A percentile compares a stretch with the other conserved stretches of the same genome.
Evolutionary conservation across 2,797 vertebrate genomes (phyloP).

Genomic region (Sylvilagus floridanus): DNA sequence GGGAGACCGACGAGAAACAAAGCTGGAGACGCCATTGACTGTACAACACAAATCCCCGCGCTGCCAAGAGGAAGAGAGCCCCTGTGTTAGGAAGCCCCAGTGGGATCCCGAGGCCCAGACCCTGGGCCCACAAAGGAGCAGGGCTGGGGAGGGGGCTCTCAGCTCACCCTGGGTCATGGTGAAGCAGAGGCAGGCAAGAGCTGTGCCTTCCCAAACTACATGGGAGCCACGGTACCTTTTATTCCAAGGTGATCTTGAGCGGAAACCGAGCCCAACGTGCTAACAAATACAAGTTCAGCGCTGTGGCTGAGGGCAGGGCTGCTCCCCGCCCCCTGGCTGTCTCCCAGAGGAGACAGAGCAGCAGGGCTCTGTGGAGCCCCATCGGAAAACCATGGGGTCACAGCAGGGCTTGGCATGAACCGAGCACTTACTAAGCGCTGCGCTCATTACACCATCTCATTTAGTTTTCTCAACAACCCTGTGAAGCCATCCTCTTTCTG

Average conservation of each 20-base stretch:
- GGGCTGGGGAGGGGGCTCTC: background rate
- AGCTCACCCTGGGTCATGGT: background rate
- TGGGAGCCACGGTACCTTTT: background rate
- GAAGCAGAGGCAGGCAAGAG: background rate
- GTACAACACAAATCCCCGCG: background rate
- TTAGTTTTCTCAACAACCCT: background rate
- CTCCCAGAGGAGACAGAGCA: background rate
- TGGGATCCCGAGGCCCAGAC: background rate
- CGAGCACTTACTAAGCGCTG: background rate
- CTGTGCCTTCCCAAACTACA: background rate
- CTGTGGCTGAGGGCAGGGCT: background rate
- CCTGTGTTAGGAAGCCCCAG: background rate
- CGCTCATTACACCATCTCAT: fast-evolving
- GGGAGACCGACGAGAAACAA: background rate
- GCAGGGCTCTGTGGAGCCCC: background rate
- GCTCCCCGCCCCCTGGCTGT: background rate
- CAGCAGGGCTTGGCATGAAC: background rate
- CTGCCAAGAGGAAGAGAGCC: background rate
- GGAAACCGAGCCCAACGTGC: background rate
- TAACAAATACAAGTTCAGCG: background rate
- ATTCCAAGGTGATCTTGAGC: background rate
- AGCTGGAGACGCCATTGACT: background rate
- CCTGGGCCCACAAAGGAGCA: background rate
- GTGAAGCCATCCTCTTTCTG: background rate
- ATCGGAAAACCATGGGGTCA: background rate